phyloP scores from a whole-genome alignment of 35 echinoderm and acorn worm species.

The Acanthaster planci region DNA sequence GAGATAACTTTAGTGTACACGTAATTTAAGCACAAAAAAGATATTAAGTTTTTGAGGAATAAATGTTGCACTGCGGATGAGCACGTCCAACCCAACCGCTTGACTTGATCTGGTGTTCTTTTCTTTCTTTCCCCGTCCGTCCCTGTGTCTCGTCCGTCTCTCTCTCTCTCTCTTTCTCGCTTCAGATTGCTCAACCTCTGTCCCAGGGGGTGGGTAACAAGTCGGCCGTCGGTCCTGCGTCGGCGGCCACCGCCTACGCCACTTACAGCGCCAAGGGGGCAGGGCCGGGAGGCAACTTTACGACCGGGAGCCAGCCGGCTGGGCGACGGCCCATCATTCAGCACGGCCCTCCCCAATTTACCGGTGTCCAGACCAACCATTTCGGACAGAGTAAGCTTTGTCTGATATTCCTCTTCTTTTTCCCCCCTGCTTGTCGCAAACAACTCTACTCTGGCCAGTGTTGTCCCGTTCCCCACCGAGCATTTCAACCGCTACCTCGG shows the following conservation, averaged over 20 bases:
- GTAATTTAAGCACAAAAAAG: too few species aligned
- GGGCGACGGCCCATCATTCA: background rate
- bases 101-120: constrained; percentile 7
- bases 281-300: constrained; percentile 29
- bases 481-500: background rate
- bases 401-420: background rate
- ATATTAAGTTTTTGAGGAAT: background rate
- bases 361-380: constrained; percentile 40
- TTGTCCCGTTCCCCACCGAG: background rate
- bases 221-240: constrained; percentile 73
- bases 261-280: constrained; percentile 77
- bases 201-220: constrained; percentile 33
- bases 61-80: background rate
- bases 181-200: constrained; percentile 22
- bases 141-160: too few species aligned
- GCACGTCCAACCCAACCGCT: constrained; percentile 11
- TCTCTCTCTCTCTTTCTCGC: constrained; percentile 4
- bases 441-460: background rate
- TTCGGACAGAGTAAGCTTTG: constrained; percentile 54
- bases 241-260: constrained; percentile 68
- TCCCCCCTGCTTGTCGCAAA: background rate
- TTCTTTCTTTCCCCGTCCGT: too few species aligned
- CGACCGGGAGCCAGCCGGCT: background rate
- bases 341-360: background rate
- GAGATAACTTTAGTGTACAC: too few species aligned